Base-by-base conservation (phyloP, 2,888 invertebrate species). In the Mechanitis mazaeus region DNA sequence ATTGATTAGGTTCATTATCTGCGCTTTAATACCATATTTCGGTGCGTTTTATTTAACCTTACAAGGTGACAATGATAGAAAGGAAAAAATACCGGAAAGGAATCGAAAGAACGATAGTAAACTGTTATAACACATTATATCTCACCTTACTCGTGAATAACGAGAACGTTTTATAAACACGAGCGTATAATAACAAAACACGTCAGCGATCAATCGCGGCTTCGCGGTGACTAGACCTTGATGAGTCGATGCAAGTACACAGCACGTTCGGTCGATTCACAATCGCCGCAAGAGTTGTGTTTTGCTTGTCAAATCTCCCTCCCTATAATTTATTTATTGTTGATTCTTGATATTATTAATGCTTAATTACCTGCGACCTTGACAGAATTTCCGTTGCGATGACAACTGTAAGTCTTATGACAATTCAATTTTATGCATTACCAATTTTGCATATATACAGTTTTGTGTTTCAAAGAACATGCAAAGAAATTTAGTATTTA, bases 271-370 rank as follows among this genome's bases (percentile, higher is more conserved):
- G 11, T 42, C 9, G 11, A 42, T 42, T 42, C 7, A 56, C 58
- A 56, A 59, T 59, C 65, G 65, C 59, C 65, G 65, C 65, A 64
- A 65, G 65, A 65, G 65, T 20, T 20, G 20, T 20, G 20, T 20
- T 20, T 62, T 58, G 56, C 11, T 38, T 42, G 20, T 45, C 11
- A 12, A 35, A 20, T n/a, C 54, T 54, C 47, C 50, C 33, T 50
- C 35, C 55, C 11, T 50, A 31, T 50, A 31, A 50, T 50, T 31
- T 7, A 28, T 50, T 50, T 35, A 35, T 35, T 5, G 4, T 5
- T 35, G 1, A 35, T 35, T 35, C 35, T 35, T 35, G 3, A 35
- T 35, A 35, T 35, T 35, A 35, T 5, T 35, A 35, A 35, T 35
- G 1, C 1, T 5, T 35, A 1, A 35, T 3, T 35, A 35, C 3